Conservation (phyloP, 35 echinoderm and acorn worm species). For the Strongylocentrotus purpuratus region DNA sequence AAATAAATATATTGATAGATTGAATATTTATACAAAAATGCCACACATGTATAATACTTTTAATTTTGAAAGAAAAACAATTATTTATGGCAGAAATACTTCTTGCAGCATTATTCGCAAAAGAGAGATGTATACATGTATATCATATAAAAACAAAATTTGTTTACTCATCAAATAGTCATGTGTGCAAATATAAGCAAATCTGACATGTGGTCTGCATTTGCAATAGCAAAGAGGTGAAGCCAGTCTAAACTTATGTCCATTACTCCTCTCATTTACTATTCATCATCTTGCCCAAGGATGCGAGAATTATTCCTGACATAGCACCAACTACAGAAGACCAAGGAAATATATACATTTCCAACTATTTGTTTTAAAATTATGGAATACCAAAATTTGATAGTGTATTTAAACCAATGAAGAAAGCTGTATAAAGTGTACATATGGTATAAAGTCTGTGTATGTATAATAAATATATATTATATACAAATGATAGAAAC, state of each 20-base stretch:
- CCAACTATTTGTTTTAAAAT: not conserved
- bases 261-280: not conserved
- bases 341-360: not conserved
- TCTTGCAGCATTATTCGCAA: not conserved
- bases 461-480: constrained; percentile 16
- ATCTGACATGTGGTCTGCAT: too few relatives aligned
- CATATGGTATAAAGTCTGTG: not conserved
- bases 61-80: not conserved
- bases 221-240: too few relatives aligned
- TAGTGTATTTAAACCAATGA: not conserved
- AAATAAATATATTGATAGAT: not conserved
- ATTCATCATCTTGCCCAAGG: not conserved
- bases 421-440: not conserved
- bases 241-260: not conserved
- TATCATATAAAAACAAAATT: not conserved
- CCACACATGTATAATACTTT: not conserved
- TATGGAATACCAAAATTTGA: not conserved
- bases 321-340: not conserved
- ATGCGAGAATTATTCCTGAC: not conserved
- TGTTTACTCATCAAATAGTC: not conserved
- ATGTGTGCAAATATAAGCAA: not conserved
- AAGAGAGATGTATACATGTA: not conserved
- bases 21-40: not conserved
- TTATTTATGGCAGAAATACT: not conserved
- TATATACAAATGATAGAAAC: not conserved